Conservation (phyloP, 2,888 invertebrate genomes). For the Nasonia oneida region DNA sequence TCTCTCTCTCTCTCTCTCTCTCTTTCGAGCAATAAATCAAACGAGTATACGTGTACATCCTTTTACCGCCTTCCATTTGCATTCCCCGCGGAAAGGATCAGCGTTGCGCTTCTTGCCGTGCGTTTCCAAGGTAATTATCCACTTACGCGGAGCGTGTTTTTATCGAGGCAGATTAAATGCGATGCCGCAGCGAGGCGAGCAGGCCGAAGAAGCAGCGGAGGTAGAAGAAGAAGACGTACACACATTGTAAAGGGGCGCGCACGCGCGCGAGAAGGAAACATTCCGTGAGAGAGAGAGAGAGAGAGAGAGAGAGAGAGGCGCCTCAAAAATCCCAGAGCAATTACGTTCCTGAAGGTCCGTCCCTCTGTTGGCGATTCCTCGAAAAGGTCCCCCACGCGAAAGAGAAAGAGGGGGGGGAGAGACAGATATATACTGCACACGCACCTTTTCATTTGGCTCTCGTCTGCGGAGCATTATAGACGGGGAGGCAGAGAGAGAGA, state of each 20-base stretch:
- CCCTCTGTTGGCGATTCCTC: conserved; percentile 68
- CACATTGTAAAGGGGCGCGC: conserved; percentile 26
- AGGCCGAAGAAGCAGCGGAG: not conserved
- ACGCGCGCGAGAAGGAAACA: conserved; percentile 37
- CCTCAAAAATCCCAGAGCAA: conserved; percentile 56
- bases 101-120: conserved; percentile 38
- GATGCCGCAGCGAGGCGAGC: not conserved
- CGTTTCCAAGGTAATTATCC: conserved; percentile 59
- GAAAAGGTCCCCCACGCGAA: conserved; percentile 68
- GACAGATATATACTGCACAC: conserved; percentile 51
- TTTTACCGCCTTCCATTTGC: conserved; percentile 54
- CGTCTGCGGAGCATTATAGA: conserved; percentile 63
- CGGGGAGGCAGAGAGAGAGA: conserved; percentile 63
- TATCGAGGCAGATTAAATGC: conserved; percentile 47
- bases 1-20: not conserved
- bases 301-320: conserved; percentile 26
- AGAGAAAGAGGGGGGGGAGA: conserved; percentile 19
- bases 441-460: conserved; percentile 76
- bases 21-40: conserved; percentile 49
- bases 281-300: conserved; percentile 42
- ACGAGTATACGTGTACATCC: not conserved
- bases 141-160: conserved; percentile 57
- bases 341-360: conserved; percentile 44
- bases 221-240: conserved; percentile 52
- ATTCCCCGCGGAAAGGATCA: conserved; percentile 28